Base-by-base conservation (phyloP, 2,888 invertebrate species). In the Anthrax anthrax region DNA sequence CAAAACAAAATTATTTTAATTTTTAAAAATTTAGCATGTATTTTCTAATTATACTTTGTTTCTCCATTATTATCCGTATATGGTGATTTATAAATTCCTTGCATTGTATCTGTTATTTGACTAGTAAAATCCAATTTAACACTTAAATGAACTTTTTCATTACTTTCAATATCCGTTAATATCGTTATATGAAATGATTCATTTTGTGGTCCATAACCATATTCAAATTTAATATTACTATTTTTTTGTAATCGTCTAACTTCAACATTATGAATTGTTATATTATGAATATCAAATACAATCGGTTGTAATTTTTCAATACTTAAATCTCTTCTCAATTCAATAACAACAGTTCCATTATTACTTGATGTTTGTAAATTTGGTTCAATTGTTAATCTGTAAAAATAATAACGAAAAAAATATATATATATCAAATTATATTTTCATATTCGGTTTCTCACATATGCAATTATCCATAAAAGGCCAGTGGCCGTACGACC, bases 111-210 rank as follows among this genome's bases (percentile, higher is more conserved):
- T 23, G 72, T 72, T 27, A 80, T 59, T 49, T 67, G 61, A 32
- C 77, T 75, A 3, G 60, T 59, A 58, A 72, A 80, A 43, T 70
- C 67, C 50, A 79, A 62, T 45, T 67, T 62, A 12, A 78, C 54
- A 12, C 68, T 56, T 53, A 77, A 72, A 4, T 46, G 18, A 32
- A 46, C 36, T 32, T 47, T 48, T 39, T 46, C 12, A 18, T 18
- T 9, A 12, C 53, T 39, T 13, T 43, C 42, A 14, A 47, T 19
- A 32, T 44, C 45, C 12, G 47, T 43, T 18, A 18, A 39, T 2
- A 68, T 47, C 6, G 54, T 58, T 16, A 67, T 56, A 18, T 62
- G 55, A 54, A 63, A 69, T 10, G 65, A 60, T 17, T 58, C 54
- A 54, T 67, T 65, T 29, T 60, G 49, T 1, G 60, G 58, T 1